Percentiles rank a stretch among this genome's conserved stretches.
phyloP scores from a whole-genome alignment of 2,797 vertebrate species.

The Malacoctenus gilli region DNA sequence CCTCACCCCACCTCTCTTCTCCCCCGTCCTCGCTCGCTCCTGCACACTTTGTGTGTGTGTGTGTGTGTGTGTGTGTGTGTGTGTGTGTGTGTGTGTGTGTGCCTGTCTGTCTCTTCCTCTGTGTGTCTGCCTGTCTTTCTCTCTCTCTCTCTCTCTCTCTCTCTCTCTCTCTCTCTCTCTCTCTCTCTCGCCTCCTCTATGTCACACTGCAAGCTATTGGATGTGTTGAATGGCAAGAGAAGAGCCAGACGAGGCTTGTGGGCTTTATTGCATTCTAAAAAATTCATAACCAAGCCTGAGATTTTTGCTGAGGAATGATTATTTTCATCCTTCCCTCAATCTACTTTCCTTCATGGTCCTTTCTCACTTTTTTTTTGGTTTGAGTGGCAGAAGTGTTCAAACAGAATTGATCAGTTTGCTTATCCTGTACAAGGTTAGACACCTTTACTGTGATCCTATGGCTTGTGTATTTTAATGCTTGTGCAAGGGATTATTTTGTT shows the following conservation, averaged over 20 bases:
- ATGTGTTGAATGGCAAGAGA: slow-evolving; percentile 69
- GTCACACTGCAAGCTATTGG: slow-evolving; percentile 58
- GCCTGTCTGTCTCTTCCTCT: no score
- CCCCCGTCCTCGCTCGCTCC: background rate
- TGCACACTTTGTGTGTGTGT: slow-evolving; percentile 9
- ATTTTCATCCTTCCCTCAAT: slow-evolving; percentile 54
- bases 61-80: no score
- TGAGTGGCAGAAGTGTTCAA: slow-evolving; percentile 66
- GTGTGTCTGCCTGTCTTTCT: background rate
- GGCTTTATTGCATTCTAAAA: slow-evolving; percentile 78
- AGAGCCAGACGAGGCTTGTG: slow-evolving; percentile 57
- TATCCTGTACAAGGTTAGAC: slow-evolving; percentile 24
- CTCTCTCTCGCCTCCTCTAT: slow-evolving; percentile 28
- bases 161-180: slow-evolving; percentile 18
- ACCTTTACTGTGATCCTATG: slow-evolving; percentile 27
- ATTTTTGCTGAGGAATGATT: slow-evolving; percentile 76
- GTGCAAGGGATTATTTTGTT: slow-evolving; percentile 9
- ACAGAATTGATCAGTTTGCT: slow-evolving; percentile 60
- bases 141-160: no score
- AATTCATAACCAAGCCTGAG: slow-evolving; percentile 72
- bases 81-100: no score
- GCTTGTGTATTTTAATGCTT: slow-evolving; percentile 17
- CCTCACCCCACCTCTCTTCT: slow-evolving; percentile 10
- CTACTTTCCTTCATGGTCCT: slow-evolving; percentile 51
- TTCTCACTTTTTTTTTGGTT: slow-evolving; percentile 46